Evolutionary conservation across 2,113 vertebrate genomes (phyloP), one percentile per base, ranked within the genome.

Genomic region (Procavia capensis): DNA sequence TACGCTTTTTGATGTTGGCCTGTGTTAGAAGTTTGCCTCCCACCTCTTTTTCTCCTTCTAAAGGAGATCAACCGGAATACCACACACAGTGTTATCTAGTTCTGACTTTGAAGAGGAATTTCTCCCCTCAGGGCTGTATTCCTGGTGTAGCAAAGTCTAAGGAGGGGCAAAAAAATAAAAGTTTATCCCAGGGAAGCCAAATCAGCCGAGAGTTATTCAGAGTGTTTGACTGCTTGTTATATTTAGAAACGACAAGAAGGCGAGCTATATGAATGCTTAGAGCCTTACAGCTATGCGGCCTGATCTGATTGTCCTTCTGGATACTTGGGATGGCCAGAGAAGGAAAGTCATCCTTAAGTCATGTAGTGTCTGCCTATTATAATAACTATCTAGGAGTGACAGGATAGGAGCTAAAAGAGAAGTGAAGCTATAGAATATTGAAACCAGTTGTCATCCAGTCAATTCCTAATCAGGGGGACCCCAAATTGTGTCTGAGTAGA

Each of bases 1-100:
- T n/a, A 87, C 70, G 70, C 79, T 94, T 88, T 96, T 94, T 96
- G 91, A 96, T 95, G 95, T 95, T 94, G 93, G 78, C 85, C 83
- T 50, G n/a, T 75, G 39, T 95, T 91, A 91, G 86, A 96, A 85
- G 59, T 85, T 81, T 72, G 41, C 80, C 87, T 96, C 94, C 95
- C 64, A 47, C 93, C 78, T 86, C 64, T 79, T 31, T 16, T 84
- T 39, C 68, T 86, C n/a, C 74, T 90, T 95, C 93, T 76, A 64
- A 94, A 95, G 68, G 74, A 96, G 91, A 95, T 82, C 86, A 85
- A 90, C 86, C 91, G 76, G 88, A 85, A 94, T 96, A 59, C 90
- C 93, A 91, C 96, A 76, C 95, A 95, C 57, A 9, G 85, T 82
- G 88, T 82, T 98, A 86, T 90, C 88, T 96, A 27, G 16, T 79